These are phyloP conservation scores for Lasioglossum marginatum DNA, from an alignment of 2,888 invertebrate genomes.

Conservation along the genomic window DNA sequence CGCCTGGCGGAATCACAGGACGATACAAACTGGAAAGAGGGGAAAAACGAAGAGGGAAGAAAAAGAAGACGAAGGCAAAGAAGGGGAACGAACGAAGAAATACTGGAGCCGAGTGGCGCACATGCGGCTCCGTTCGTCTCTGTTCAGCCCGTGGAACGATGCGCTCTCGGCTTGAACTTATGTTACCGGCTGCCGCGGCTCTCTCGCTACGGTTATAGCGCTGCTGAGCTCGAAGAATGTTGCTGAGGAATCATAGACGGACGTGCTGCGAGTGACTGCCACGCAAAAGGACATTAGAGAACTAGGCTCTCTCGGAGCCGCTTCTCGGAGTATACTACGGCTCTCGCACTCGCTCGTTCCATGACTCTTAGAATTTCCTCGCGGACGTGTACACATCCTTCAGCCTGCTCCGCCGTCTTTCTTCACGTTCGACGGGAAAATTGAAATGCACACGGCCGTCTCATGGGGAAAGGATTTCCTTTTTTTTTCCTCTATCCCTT, in stretches of 20 bases:
- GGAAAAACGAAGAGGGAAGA: slow-evolving; percentile 52
- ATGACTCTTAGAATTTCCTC: slow-evolving; percentile 57
- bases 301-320: slow-evolving; percentile 49
- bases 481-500: slow-evolving; percentile 16
- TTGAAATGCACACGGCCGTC: slow-evolving; percentile 56
- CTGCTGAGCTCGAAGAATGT: slow-evolving; percentile 65
- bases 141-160: slow-evolving; percentile 28
- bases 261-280: slow-evolving; percentile 66
- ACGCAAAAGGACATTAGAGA: slow-evolving; percentile 60
- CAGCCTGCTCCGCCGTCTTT: slow-evolving; percentile 23
- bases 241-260: slow-evolving; percentile 72
- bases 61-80: slow-evolving; percentile 36
- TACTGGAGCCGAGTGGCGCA: slow-evolving; percentile 57
- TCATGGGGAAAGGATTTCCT: slow-evolving; percentile 19
- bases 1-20: slow-evolving; percentile 67
- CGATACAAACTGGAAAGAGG: slow-evolving; percentile 63
- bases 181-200: slow-evolving; percentile 40
- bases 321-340: background rate
- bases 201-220: slow-evolving; percentile 68
- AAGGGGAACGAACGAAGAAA: slow-evolving; percentile 65
- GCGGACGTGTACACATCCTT: slow-evolving; percentile 45
- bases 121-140: slow-evolving; percentile 37
- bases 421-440: slow-evolving; percentile 58
- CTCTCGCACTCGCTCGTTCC: slow-evolving; percentile 32
- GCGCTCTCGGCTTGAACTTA: slow-evolving; percentile 44